A percentile compares a stretch with the other conserved stretches of the same genome.
These are phyloP conservation scores for Potorous gilbertii DNA, from an alignment of 2,797 vertebrate genomes.

Conservation along the genomic window DNA sequence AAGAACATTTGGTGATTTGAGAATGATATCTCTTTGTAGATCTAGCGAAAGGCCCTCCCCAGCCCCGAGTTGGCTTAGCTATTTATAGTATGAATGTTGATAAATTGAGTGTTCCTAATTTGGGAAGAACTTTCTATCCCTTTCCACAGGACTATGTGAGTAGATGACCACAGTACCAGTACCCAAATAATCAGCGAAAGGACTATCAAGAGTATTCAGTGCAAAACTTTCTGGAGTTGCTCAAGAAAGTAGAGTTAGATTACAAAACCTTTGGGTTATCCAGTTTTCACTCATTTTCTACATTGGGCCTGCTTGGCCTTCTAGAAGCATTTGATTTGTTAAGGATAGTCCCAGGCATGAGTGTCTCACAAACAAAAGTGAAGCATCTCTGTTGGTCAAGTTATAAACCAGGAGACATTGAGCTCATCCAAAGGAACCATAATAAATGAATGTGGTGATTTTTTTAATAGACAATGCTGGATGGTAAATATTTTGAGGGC, in stretches of 20 bases:
- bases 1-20: background rate
- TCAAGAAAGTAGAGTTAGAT: background rate
- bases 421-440: background rate
- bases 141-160: background rate
- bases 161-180: background rate
- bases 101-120: background rate
- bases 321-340: background rate
- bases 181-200: no score
- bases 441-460: background rate
- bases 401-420: background rate
- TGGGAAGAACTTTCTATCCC: background rate
- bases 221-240: background rate
- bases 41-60: background rate
- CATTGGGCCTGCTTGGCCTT: background rate
- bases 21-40: background rate
- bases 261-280: background rate
- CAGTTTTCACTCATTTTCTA: no score
- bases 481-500: background rate
- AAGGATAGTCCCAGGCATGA: background rate
- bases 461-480: background rate
- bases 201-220: background rate
- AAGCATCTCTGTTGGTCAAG: background rate
- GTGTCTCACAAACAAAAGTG: background rate
- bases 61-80: background rate
- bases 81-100: background rate